Conservation (phyloP, 2,888 invertebrate species). For the Cyclophora albipunctata region DNA sequence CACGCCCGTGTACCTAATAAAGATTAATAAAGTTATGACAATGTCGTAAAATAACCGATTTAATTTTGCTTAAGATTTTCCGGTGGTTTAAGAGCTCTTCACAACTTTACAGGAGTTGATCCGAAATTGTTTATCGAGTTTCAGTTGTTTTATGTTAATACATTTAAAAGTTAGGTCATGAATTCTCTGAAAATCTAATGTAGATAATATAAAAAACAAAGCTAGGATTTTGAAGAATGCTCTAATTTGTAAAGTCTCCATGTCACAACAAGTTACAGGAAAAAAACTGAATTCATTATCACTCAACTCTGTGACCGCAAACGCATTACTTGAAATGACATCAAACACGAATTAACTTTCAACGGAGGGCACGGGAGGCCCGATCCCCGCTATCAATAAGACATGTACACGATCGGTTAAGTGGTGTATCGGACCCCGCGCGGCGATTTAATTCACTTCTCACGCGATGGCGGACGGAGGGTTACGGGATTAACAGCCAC, state of each 20-base stretch:
- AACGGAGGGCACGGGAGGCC: constrained; percentile 32
- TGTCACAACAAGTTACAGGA: too few relatives aligned
- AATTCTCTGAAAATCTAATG: too few relatives aligned
- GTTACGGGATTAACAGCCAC: constrained; percentile 65
- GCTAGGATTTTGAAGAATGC: too few relatives aligned
- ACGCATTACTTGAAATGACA: constrained; percentile 47
- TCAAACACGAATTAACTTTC: constrained; percentile 72
- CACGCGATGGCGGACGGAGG: constrained; percentile 61
- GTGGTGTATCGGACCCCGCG: constrained; percentile 63
- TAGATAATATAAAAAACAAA: too few relatives aligned
- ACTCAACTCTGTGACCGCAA: constrained; percentile 21
- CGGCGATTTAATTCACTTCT: constrained; percentile 64
- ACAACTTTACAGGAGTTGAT: too few relatives aligned
- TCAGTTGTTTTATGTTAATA: too few relatives aligned
- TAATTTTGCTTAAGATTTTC: constrained; percentile 3
- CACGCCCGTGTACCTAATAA: constrained; percentile 47
- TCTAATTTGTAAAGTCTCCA: too few relatives aligned
- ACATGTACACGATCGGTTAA: constrained; percentile 62
- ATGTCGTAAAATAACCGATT: constrained; percentile 25
- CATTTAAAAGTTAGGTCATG: too few relatives aligned
- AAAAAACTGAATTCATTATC: constrained; percentile 15
- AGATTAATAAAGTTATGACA: constrained; percentile 50
- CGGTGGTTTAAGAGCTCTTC: background rate
- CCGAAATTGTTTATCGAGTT: too few relatives aligned
- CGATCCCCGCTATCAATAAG: constrained; percentile 59